Percentiles rank a stretch among this genome's conserved stretches.
Conservation (phyloP, 2,888 invertebrate genomes). For the Rhorus exstirpatorius region DNA sequence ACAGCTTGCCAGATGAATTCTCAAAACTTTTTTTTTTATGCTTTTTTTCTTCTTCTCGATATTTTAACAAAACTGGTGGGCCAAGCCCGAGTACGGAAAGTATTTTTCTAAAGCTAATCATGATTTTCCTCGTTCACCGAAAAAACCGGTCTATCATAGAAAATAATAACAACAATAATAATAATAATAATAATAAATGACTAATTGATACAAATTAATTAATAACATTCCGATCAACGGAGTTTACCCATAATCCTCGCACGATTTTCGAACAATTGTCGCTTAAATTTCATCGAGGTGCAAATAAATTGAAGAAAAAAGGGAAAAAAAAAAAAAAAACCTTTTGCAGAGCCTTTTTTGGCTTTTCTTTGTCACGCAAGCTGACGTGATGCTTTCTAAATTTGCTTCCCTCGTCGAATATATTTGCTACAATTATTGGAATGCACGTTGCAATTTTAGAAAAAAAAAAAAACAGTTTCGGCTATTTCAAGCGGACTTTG, state of each 20-base stretch:
- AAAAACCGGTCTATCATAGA: conserved; percentile 43
- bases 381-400: conserved; percentile 21
- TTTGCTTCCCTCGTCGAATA: conserved; percentile 14
- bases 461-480: conserved; percentile 17
- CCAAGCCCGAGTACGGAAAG: background rate
- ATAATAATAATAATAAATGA: conserved; percentile 52
- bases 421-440: conserved; percentile 59
- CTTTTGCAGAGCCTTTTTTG: conserved; percentile 13
- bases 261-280: conserved; percentile 32
- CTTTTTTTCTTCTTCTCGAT: background rate
- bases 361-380: conserved; percentile 3
- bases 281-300: conserved; percentile 55
- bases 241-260: conserved; percentile 60
- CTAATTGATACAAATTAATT: conserved; percentile 61
- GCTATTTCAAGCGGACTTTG: conserved; percentile 46
- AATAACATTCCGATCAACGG: conserved; percentile 68
- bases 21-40: background rate
- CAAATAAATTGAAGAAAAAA: conserved; percentile 17
- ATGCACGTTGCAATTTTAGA: conserved; percentile 55
- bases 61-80: background rate
- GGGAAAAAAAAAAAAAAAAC: conserved; percentile 10
- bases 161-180: conserved; percentile 46
- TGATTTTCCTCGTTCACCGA: conserved; percentile 24
- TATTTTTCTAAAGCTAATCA: too few relatives aligned
- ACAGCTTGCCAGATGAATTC: conserved; percentile 8